Evolutionary conservation across 2,113 vertebrate genomes (phyloP).

Genomic region (Corythaeola cristata): DNA sequence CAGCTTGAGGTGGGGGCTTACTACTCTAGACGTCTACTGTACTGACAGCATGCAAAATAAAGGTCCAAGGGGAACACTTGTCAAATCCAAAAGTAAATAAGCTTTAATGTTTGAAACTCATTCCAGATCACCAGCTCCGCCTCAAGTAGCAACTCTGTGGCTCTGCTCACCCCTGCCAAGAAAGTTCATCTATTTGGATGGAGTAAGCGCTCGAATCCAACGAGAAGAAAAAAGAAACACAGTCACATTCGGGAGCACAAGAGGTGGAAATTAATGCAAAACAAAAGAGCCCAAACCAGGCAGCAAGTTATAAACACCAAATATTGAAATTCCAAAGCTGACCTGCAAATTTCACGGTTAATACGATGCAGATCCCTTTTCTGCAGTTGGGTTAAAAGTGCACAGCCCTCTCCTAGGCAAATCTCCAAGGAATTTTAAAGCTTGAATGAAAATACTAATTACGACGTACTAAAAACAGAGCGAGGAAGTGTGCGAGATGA

Average conservation of each 20-base stretch:
- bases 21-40: background rate
- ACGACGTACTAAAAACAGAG: constrained; percentile 57
- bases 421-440: constrained; percentile 62
- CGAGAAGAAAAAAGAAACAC: background rate
- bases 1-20: fast-evolving
- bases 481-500: constrained; percentile 23
- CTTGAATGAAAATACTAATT: constrained; percentile 59
- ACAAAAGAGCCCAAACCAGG: constrained; percentile 42
- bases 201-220: background rate
- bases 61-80: background rate
- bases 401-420: constrained; percentile 47
- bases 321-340: constrained; percentile 54
- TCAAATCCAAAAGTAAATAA: background rate
- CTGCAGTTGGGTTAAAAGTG: constrained; percentile 62
- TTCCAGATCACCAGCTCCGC: constrained; percentile 16
- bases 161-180: constrained; percentile 10
- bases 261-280: constrained; percentile 42
- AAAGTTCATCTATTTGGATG: constrained; percentile 27
- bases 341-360: constrained; percentile 55
- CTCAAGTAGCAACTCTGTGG: background rate
- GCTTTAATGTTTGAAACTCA: constrained; percentile 10
- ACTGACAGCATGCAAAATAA: background rate
- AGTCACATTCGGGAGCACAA: constrained; percentile 22
- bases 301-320: constrained; percentile 64
- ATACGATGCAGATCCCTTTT: constrained; percentile 27